phyloP scores from a whole-genome alignment of 2,888 invertebrate genomes.

The Kuschelorhynchus macadamiae region DNA sequence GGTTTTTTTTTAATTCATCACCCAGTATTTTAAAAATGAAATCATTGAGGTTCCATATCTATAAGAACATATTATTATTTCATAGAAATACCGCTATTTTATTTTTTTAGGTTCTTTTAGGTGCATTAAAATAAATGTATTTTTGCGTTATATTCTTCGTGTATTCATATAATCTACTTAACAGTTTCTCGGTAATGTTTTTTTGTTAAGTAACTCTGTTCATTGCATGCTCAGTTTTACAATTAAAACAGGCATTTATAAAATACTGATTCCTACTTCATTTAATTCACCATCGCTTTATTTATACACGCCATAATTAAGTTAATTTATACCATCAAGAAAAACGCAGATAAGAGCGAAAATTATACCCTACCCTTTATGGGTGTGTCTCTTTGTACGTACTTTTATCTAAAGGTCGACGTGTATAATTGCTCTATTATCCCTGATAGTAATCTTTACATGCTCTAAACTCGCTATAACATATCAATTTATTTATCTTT shows the following conservation, averaged over 20 bases:
- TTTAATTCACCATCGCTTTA: not conserved
- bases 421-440: slow-evolving; percentile 43
- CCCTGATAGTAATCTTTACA: slow-evolving; percentile 31
- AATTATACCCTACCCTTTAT: slow-evolving; percentile 22
- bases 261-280: not conserved
- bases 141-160: too few species aligned
- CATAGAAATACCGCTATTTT: too few species aligned
- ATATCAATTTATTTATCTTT: slow-evolving; percentile 39
- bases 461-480: slow-evolving; percentile 25
- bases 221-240: too few species aligned
- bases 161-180: too few species aligned
- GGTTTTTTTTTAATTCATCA: too few species aligned
- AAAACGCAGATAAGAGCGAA: slow-evolving; percentile 22
- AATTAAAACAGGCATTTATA: not conserved
- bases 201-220: too few species aligned
- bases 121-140: too few species aligned
- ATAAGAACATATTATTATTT: too few species aligned
- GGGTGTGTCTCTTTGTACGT: slow-evolving; percentile 20
- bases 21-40: too few species aligned
- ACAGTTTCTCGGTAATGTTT: too few species aligned
- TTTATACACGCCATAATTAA: slow-evolving; percentile 23
- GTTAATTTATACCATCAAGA: slow-evolving; percentile 11
- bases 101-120: too few species aligned
- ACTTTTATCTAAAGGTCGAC: slow-evolving; percentile 33
- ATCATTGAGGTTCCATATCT: too few species aligned